Conservation (phyloP, 2,888 invertebrate genomes). For the Drosophila maculinotata region DNA sequence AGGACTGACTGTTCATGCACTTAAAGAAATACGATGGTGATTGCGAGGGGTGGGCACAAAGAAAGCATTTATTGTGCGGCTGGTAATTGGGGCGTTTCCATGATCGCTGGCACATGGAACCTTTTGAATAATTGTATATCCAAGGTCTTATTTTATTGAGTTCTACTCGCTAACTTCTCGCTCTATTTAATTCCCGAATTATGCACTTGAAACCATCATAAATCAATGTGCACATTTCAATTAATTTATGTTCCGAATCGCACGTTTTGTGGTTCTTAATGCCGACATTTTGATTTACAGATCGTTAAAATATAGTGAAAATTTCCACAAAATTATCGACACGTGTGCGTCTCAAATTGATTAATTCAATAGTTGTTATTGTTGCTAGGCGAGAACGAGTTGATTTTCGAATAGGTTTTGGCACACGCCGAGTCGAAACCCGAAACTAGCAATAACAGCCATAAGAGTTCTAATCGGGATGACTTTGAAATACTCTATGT, state of each 20-base stretch:
- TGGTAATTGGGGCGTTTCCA: slow-evolving; percentile 32
- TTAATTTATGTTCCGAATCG: slow-evolving; percentile 42
- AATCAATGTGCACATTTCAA: slow-evolving; percentile 28
- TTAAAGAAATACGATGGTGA: neutral
- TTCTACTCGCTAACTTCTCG: slow-evolving; percentile 24
- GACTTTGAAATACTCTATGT: neutral
- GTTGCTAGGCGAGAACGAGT: slow-evolving; percentile 41
- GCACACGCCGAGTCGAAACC: slow-evolving; percentile 42
- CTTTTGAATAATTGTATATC: slow-evolving; percentile 7
- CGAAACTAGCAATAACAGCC: slow-evolving; percentile 37
- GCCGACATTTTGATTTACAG: slow-evolving; percentile 43
- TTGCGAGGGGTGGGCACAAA: neutral
- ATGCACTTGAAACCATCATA: slow-evolving; percentile 9
- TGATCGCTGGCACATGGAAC: neutral
- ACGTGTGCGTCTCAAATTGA: slow-evolving; percentile 62
- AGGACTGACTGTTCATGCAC: slow-evolving; percentile 50
- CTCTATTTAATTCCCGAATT: slow-evolving; percentile 29
- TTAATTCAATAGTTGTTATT: slow-evolving; percentile 52
- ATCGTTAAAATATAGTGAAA: slow-evolving; percentile 44
- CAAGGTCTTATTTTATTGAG: slow-evolving; percentile 12
- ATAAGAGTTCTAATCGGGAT: neutral
- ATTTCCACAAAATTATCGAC: slow-evolving; percentile 36
- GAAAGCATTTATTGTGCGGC: slow-evolving; percentile 6
- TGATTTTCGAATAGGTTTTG: slow-evolving; percentile 38
- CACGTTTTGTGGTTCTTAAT: slow-evolving; percentile 49